Evolutionary conservation across 2,888 invertebrate species (phyloP).

Genomic region (Heliconius sara): DNA sequence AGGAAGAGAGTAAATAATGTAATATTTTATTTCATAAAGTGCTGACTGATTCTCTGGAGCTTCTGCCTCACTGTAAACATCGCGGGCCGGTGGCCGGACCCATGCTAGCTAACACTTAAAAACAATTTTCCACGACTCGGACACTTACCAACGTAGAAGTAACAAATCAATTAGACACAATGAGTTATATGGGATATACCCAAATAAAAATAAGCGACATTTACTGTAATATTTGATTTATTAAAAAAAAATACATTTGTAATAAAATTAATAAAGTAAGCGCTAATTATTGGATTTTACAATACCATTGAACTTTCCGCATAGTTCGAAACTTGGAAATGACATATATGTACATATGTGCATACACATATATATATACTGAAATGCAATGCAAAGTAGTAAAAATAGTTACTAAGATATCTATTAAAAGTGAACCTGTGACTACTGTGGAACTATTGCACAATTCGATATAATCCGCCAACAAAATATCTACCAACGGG

Average conservation of each 20-base stretch:
- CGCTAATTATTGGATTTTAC: slow-evolving; percentile 50
- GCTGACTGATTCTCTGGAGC: neutral
- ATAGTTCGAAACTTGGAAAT: slow-evolving; percentile 65
- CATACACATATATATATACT: neutral
- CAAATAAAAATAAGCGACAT: slow-evolving; percentile 18
- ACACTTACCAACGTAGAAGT: neutral
- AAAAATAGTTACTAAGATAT: too few species aligned
- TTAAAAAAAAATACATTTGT: slow-evolving; percentile 73
- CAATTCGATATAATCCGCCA: neutral
- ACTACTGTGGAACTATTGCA: slow-evolving; percentile 7
- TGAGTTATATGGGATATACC: neutral
- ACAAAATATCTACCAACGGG: neutral
- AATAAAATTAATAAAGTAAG: slow-evolving; percentile 52
- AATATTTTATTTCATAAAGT: neutral
- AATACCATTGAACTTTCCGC: slow-evolving; percentile 48
- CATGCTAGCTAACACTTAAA: neutral
- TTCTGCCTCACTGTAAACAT: neutral
- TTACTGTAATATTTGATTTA: slow-evolving; percentile 58
- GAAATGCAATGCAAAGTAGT: neutral
- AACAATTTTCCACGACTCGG: neutral
- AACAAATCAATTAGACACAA: neutral
- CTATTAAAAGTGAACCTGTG: neutral
- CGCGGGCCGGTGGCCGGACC: neutral
- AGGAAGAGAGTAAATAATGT: neutral
- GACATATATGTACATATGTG: neutral